Percentiles rank a stretch among this genome's conserved stretches.
Conservation (phyloP, 1,140 invertebrate genomes). For the Trachelipus rathkii region DNA sequence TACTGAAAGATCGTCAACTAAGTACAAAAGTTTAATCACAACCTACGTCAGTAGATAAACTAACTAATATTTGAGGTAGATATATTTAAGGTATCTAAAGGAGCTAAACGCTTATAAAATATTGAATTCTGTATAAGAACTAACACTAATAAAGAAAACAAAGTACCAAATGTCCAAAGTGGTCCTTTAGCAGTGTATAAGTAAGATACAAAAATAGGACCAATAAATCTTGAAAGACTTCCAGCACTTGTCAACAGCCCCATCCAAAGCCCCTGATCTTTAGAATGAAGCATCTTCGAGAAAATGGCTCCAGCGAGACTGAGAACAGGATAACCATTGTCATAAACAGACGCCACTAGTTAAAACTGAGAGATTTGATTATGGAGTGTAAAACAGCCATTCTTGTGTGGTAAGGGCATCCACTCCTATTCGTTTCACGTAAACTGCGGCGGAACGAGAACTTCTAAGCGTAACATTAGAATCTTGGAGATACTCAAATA, state of each 20-base stretch:
- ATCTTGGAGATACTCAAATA: no score
- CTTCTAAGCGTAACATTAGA: no score
- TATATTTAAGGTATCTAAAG: conserved; percentile 34
- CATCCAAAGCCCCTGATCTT: conserved; percentile 46
- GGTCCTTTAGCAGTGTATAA: conserved; percentile 40
- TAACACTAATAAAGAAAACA: conserved; percentile 21
- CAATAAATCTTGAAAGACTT: conserved; percentile 36
- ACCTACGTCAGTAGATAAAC: no score
- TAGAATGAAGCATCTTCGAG: conserved; percentile 40
- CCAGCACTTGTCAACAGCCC: conserved; percentile 42
- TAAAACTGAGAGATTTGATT: no score
- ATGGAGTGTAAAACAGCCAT: no score
- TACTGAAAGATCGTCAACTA: no score
- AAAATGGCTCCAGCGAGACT: conserved; percentile 34
- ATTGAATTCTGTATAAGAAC: conserved; percentile 18
- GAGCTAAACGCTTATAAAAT: conserved; percentile 37
- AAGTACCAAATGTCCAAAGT: conserved; percentile 37
- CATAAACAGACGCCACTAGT: no score
- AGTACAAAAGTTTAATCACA: no score
- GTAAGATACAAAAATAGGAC: conserved; percentile 45
- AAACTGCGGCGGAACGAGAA: no score
- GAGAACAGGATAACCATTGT: no score
- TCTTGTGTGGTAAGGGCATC: no score
- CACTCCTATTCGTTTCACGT: no score
- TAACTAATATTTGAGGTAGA: neutral